These are phyloP conservation scores for Steinernema scapterisci DNA, from an alignment of 2,888 invertebrate species.

Conservation along the genomic window DNA sequence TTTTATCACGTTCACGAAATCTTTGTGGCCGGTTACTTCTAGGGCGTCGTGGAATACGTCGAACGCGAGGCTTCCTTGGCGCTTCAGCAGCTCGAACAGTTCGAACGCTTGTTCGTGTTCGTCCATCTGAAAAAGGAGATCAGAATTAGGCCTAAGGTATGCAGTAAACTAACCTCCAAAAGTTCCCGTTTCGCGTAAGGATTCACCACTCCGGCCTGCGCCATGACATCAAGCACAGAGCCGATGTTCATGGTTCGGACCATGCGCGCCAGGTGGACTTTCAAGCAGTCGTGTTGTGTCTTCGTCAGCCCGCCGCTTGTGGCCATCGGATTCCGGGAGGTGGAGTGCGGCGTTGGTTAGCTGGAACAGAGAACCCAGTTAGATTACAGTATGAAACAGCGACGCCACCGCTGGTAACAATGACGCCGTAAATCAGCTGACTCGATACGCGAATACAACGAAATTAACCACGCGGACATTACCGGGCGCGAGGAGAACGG, in stretches of 20 bases:
- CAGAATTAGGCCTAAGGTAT: not conserved
- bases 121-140: not conserved
- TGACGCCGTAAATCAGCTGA: constrained; percentile 28
- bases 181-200: not conserved
- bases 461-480: constrained; percentile 18
- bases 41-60: constrained; percentile 11
- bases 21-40: not conserved
- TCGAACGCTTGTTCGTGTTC: constrained; percentile 1
- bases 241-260: not conserved
- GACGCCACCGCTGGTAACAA: not conserved
- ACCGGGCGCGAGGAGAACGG: not conserved
- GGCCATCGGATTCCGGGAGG: not conserved
- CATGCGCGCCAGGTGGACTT: not conserved
- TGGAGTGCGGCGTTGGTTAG: no score
- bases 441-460: not conserved
- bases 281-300: constrained; percentile 3
- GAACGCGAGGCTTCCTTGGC: not conserved
- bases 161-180: not conserved
- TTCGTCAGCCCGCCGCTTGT: not conserved
- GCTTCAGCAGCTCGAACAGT: not conserved
- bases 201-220: not conserved
- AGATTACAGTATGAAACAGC: not conserved
- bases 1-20: not conserved
- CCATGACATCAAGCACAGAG: constrained; percentile 5
- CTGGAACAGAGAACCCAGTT: not conserved